These are phyloP conservation scores for Anguilla obscura DNA, from an alignment of 2,797 vertebrate species.

Conservation along the genomic window DNA sequence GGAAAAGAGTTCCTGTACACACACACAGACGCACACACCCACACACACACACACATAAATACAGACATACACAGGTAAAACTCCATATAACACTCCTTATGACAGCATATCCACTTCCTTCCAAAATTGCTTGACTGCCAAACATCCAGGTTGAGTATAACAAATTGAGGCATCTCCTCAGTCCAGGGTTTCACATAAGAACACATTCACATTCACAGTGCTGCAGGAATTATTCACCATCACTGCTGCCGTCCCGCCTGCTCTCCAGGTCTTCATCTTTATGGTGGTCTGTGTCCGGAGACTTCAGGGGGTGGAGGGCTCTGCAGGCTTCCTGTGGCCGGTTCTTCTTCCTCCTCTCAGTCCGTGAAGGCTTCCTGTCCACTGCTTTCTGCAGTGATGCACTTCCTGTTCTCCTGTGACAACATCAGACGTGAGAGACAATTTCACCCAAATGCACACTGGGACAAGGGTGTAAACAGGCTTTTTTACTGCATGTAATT, in stretches of 20 bases:
- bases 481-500: background rate
- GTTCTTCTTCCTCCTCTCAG: background rate
- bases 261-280: background rate
- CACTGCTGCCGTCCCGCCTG: constrained; percentile 5
- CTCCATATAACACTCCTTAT: background rate
- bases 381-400: background rate
- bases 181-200: background rate
- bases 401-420: constrained; percentile 9
- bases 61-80: background rate
- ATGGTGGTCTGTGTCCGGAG: background rate
- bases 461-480: background rate
- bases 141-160: too few relatives aligned
- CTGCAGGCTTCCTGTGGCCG: background rate
- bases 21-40: background rate
- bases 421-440: background rate
- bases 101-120: background rate
- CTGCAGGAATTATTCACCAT: constrained; percentile 1
- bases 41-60: background rate
- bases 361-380: background rate
- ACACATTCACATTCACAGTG: background rate
- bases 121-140: background rate
- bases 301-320: background rate
- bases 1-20: background rate
- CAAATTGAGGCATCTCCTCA: background rate
- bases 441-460: constrained; percentile 37